Base-by-base conservation (phyloP, 92 coral and sea anemone genomes). In the Chrysogorgia sp. region DNA sequence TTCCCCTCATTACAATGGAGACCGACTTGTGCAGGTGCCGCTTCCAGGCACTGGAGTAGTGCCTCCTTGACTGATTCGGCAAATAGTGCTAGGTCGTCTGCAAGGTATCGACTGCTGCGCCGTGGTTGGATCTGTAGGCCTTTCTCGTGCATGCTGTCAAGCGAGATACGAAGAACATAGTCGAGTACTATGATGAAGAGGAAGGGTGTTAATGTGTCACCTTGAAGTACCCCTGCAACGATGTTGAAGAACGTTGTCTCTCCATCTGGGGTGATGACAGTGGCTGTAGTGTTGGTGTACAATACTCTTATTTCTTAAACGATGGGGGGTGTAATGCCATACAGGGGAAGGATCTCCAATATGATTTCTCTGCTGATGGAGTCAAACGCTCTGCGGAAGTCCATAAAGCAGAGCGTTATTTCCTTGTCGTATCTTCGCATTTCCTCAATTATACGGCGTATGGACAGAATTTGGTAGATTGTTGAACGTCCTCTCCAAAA, bases 221-320 rank as follows among this genome's bases (percentile, higher is more conserved):
- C 82, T 58, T 82, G 86, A 1, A 75, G 0, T 2, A 74, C 82
- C n/a, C n/a, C n/a, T n/a, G n/a, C n/a, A n/a, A n/a, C n/a, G n/a
- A n/a, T n/a, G n/a, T n/a, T n/a, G n/a, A 86, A 86, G 58, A 75
- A 75, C 17, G 7, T 78, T 15, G 90, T 86, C 34, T 86, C 86
- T 4, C 86, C 86, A 58, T 81, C 86, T 15, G 89, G 77, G 1
- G 86, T 86, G 20, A 76, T 75, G 45, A 82, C 82, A 12, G 86
- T 20, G 29, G 90, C 90, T 62, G 49, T 4, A 64, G 86, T 81
- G 80, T 81, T 34, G 3, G 74, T 81, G 31, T n/a, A n/a, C n/a
- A n/a, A n/a, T n/a, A n/a, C n/a, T n/a, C n/a, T n/a, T n/a, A n/a
- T n/a, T n/a, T n/a, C n/a, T n/a, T n/a, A n/a, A n/a, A n/a, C n/a